Base-by-base conservation (phyloP, 2,797 vertebrate species). In the Ficedula albicollis region DNA sequence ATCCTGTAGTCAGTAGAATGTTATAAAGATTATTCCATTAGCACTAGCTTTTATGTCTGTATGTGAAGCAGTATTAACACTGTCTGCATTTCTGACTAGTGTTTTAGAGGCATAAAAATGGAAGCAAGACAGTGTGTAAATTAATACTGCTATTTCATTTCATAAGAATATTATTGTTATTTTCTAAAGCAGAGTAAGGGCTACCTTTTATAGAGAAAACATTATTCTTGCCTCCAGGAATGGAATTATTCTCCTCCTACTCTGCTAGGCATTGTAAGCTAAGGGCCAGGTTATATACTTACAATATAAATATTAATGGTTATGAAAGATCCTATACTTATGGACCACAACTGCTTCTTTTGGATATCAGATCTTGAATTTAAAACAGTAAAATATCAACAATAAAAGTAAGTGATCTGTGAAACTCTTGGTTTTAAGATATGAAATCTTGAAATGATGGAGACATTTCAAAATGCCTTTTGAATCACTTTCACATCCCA, bases 41-140 rank as follows among this genome's bases (percentile, higher is more conserved):
- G 87, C 78, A 89, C 18, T 88, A 58, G 59, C 69, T 93, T 96
- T 96, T 88, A 88, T 95, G 94, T 93, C 70, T 96, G 51, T 76
- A 55, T 76, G 76, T 95, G 87, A 95, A 96, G 68, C 52, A 82
- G n/a, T 67, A 72, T 94, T 92, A 96, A 92, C 55, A 59, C 51
- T 85, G 87, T 60, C 84, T 86, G 59, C 59, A 84, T 41, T 88
- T 90, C 15, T 79, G 49, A 76, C 51, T 36, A 64, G 48, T 82
- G 36, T 67, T 90, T 92, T 73, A 86, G 49, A 87, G 10, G 8
- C 52, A 44, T 74, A 93, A 93, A 94, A 89, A 84, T 64, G 41
- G 62, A 92, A 90, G 63, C 55, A 96, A 87, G 83, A 84, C 67
- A 93, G 52, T 88, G 26, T 29, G 5, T 46, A 70, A 93, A 43